These are phyloP conservation scores for Ictalurus furcatus DNA, from an alignment of 2,113 vertebrate species.

Conservation along the genomic window DNA sequence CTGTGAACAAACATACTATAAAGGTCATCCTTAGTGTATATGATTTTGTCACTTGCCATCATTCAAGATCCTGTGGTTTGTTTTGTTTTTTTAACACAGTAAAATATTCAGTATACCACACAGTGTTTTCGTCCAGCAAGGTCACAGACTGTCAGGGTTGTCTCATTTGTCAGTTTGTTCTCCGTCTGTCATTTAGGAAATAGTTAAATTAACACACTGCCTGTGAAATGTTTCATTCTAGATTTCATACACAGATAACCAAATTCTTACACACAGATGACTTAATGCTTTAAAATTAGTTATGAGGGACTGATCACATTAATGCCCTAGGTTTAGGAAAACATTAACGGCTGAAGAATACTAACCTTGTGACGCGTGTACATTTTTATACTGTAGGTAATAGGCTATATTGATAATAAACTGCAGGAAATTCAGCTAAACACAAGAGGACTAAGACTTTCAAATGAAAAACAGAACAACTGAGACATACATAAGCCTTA, in stretches of 20 bases:
- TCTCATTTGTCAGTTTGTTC: constrained; percentile 19
- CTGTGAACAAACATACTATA: constrained; percentile 29
- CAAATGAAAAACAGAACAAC: constrained; percentile 57
- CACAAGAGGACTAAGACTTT: constrained; percentile 63
- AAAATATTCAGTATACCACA: constrained; percentile 13
- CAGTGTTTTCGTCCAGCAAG: constrained; percentile 27
- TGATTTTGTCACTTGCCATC: neutral
- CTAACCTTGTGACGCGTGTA: constrained; percentile 13
- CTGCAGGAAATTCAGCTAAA: constrained; percentile 44
- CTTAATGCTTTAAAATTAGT: constrained; percentile 1
- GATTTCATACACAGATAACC: constrained; percentile 23
- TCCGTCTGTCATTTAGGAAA: constrained; percentile 8
- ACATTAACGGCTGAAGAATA: constrained; percentile 38
- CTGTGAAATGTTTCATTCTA: constrained; percentile 8
- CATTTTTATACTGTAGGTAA: constrained; percentile 32
- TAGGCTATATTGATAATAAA: constrained; percentile 2
- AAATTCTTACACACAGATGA: neutral
- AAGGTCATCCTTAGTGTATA: constrained; percentile 27
- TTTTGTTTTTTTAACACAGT: neutral
- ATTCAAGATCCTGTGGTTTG: neutral
- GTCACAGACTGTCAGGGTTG: neutral
- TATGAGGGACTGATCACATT: constrained; percentile 31
- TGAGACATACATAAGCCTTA: constrained; percentile 56
- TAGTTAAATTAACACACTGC: neutral
- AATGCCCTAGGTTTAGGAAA: constrained; percentile 46